Base-by-base conservation (phyloP, 2,113 vertebrate species). In the Rhinichthys klamathensis region DNA sequence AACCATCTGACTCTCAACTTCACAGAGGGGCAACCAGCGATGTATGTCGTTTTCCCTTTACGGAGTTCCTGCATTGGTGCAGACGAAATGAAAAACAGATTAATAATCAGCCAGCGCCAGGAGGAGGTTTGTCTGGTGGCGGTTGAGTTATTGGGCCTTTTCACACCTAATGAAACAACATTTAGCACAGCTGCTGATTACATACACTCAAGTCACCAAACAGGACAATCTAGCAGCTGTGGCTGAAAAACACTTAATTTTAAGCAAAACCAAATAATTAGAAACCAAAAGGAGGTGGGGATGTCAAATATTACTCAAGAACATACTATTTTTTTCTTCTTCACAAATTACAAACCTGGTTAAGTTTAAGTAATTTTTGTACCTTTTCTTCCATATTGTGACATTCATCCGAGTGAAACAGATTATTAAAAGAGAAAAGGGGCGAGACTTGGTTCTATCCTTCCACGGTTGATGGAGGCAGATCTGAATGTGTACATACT, bases 81-180 rank as follows among this genome's bases (percentile, higher is more conserved):
- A 92, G 91, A 91, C 91, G 88, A 93, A 94, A 93, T 94, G 92
- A 93, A 92, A 95, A 94, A 92, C 94, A 94, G 92, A 94, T 94
- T 93, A 93, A 92, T 91, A 93, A 89, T 89, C 93, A 92, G 92
- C 87, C 88, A 87, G 91, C 88, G 90, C 89, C 89, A 91, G 92
- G 92, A 94, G 92, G 93, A 93, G 93, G 92, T 93, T 94, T 94
- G 92, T 93, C 93, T 94, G 91, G 90, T 92, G 91, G 94, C 93
- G 93, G 92, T 94, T 95, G 92, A 95, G 93, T 94, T 94, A 95
- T 94, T 92, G 92, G 93, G 90, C 91, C 90, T 93, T 94, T 94
- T 94, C 93, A 95, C 93, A 95, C 93, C 92, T 93, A 94, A 94
- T 94, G 94, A 94, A 94, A 93, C 92, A 94, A 93, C 91, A 92